phyloP scores from a whole-genome alignment of 1,140 invertebrate genomes.

The Drosophila truncata region DNA sequence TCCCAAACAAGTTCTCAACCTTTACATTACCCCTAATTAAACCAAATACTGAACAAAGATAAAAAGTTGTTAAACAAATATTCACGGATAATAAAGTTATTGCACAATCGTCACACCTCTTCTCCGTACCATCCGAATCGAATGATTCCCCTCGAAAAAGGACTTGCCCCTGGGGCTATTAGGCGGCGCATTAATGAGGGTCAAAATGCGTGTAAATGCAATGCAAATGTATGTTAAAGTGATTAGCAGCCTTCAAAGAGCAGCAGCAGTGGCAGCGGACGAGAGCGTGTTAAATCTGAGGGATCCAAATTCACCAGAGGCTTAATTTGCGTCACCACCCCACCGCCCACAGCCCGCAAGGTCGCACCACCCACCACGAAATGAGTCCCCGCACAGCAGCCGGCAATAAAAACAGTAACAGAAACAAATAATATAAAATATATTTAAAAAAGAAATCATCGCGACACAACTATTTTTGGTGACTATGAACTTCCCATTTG shows the following conservation, averaged over 20 bases:
- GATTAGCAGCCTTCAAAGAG: slow-evolving; percentile 82
- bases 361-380: slow-evolving; percentile 11
- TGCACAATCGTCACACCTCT: not conserved
- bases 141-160: slow-evolving; percentile 32
- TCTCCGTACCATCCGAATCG: not conserved
- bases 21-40: not conserved
- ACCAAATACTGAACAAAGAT: not conserved
- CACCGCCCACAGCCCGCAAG: slow-evolving; percentile 10
- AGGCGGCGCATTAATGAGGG: slow-evolving; percentile 73
- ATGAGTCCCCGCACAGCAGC: slow-evolving; percentile 65
- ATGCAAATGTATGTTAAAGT: slow-evolving; percentile 85
- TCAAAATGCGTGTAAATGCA: slow-evolving; percentile 84
- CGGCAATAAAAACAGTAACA: slow-evolving; percentile 76
- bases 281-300: slow-evolving; percentile 46
- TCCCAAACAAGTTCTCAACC: not conserved
- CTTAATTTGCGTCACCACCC: slow-evolving; percentile 61
- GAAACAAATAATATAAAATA: slow-evolving; percentile 55
- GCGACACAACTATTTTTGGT: slow-evolving; percentile 69
- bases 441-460: slow-evolving; percentile 63
- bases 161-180: slow-evolving; percentile 58
- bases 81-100: slow-evolving; percentile 41
- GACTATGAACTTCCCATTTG: slow-evolving; percentile 79
- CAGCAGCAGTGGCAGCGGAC: not conserved
- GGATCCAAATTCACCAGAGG: slow-evolving; percentile 73
- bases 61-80: slow-evolving; percentile 26